Evolutionary conservation across 1,140 invertebrate genomes (phyloP), one percentile per base, ranked within the genome.

Genomic region (Pentalonia nigronervosa): DNA sequence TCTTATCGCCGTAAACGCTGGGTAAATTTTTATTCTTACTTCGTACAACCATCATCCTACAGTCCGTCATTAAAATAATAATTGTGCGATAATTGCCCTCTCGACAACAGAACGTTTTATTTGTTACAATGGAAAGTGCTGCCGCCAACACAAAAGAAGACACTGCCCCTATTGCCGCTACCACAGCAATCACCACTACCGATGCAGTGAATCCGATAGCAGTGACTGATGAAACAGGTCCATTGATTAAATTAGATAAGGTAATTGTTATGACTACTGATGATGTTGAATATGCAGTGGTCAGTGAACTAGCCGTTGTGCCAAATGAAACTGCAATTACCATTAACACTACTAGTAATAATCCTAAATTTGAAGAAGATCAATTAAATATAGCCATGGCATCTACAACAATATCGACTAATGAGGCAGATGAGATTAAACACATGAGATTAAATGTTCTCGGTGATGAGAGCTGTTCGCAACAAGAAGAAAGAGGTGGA

Each of bases 371-470:
- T 7, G 47, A 89, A 47, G 25, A 45, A 23, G 87, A 89, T 36
- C n/a, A 89, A 7, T 89, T 89, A 34, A 89, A 53, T 50, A 9
- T 1, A 89, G 87, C 87, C 7, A 89, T 89, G 87, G 48, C 87
- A 17, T 89, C 87, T 53, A 21, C 48, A 9, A 34, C 17, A 9
- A 53, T 89, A 53, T 50, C 87, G 7, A n/a, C 86, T 48, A 20
- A 47, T 8, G 7, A 48, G 14, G n/a, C 17, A 9, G 25, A 87
- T 53, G 48, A 53, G 20, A 36, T 89, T 36, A 53, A 89, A 53
- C 87, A 89, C 30, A 86, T 89, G 87, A 89, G 23, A 17, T 48
- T 30, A 50, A 87, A 53, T 53, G 8, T 23, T 23, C n/a, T 8
- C 0, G 34, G 53, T 89, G 45, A 53, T 23, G n/a, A 53, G 17